phyloP scores from a whole-genome alignment of 2,888 invertebrate species.

The Amblyjoppa fuscipennis region DNA sequence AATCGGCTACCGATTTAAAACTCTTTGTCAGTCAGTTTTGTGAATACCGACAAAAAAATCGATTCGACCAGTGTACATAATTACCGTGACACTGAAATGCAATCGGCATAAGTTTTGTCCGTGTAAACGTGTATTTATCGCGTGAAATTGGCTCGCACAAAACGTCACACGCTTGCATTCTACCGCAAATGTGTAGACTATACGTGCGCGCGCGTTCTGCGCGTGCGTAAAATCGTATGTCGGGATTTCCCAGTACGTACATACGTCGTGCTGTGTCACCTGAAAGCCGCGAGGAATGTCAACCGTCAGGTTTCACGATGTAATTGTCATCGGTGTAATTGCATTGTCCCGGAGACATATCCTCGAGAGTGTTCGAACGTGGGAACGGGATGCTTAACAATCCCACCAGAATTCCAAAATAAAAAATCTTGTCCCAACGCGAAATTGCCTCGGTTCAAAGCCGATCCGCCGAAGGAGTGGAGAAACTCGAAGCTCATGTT shows the following conservation, averaged over 20 bases:
- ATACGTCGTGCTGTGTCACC: slow-evolving; percentile 45
- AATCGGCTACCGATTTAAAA: not conserved
- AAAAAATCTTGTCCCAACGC: not conserved
- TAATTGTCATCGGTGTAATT: slow-evolving; percentile 37
- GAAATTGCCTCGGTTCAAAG: too few species aligned
- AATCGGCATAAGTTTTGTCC: not conserved
- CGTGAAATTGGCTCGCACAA: slow-evolving; percentile 10
- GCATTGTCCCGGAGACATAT: slow-evolving; percentile 12
- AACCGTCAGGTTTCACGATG: slow-evolving; percentile 46
- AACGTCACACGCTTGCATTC: not conserved
- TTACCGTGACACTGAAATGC: not conserved
- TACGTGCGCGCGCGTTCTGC: not conserved
- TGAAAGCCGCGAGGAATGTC: slow-evolving; percentile 46
- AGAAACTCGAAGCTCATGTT: too few species aligned
- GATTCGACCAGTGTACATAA: not conserved
- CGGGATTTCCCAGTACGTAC: slow-evolving; percentile 54
- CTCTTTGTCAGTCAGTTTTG: not conserved
- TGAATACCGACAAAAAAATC: not conserved
- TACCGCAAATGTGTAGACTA: not conserved
- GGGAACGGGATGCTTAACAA: not conserved
- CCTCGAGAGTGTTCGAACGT: not conserved
- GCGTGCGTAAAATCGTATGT: not conserved
- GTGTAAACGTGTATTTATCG: not conserved
- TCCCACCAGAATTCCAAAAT: not conserved
- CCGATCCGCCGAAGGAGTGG: too few species aligned